These are phyloP conservation scores for Remorina albescens DNA, from an alignment of 2,797 vertebrate genomes.

Conservation along the genomic window DNA sequence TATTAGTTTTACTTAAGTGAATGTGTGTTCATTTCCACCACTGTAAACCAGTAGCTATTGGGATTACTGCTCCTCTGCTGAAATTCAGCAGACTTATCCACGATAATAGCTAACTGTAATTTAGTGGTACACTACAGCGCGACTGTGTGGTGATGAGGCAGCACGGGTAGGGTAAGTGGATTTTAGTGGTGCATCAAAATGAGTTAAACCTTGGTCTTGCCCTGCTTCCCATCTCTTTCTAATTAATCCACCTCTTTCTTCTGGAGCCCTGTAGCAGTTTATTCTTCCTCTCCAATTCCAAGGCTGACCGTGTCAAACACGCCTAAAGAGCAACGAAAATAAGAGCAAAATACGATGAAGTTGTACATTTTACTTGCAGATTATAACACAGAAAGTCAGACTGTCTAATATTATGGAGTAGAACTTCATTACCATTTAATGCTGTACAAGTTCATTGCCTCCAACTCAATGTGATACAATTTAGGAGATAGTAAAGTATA, in stretches of 20 bases:
- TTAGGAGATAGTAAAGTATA: not conserved
- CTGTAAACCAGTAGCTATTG: not conserved
- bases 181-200: not conserved
- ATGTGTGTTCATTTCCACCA: not conserved
- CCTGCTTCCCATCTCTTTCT: constrained; percentile 2
- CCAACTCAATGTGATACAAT: not conserved
- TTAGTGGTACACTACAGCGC: no score
- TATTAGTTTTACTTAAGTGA: no score
- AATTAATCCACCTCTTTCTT: constrained; percentile 10
- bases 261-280: constrained; percentile 39
- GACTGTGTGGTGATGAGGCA: not conserved
- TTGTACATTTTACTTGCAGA: not conserved
- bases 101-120: not conserved
- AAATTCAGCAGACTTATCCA: no score
- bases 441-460: not conserved
- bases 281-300: constrained; percentile 35
- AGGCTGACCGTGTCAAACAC: constrained; percentile 28
- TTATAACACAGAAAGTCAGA: no score
- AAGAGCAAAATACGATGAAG: constrained; percentile 28
- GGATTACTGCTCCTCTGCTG: no score
- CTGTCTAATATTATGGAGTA: not conserved
- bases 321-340: constrained; percentile 12
- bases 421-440: not conserved
- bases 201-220: no score
- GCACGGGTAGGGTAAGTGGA: not conserved